A percentile compares a stretch with the other conserved stretches of the same genome.
Evolutionary conservation across 2,797 vertebrate species (phyloP).

Genomic region (Leontocebus nigricollis): DNA sequence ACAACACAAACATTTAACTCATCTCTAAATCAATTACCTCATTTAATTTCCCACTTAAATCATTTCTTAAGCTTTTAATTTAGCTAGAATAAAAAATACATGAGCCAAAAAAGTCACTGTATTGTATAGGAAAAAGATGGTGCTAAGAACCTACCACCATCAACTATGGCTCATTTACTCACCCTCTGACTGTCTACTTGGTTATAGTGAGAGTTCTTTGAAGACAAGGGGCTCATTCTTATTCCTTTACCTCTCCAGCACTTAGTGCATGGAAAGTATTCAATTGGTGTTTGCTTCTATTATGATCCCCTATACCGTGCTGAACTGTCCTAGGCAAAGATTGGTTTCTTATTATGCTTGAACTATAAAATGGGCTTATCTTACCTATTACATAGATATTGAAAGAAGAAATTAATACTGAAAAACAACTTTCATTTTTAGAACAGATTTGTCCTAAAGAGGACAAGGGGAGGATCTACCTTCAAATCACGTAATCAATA

Average conservation of each 20-base stretch:
- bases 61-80: slow-evolving; percentile 11
- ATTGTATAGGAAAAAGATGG: neutral
- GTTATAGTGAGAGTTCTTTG: neutral
- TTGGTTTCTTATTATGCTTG: neutral
- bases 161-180: neutral
- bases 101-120: neutral
- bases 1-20: neutral
- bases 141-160: neutral
- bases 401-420: neutral
- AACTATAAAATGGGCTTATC: slow-evolving; percentile 15
- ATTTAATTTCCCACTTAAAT: neutral
- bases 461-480: neutral
- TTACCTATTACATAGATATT: neutral
- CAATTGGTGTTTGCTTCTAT: neutral
- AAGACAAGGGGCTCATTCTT: neutral
- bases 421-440: slow-evolving; percentile 29
- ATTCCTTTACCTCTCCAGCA: neutral
- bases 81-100: neutral
- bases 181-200: neutral
- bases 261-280: neutral
- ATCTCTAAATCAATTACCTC: neutral
- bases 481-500: slow-evolving; percentile 7
- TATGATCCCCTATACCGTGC: neutral
- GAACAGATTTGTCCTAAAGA: slow-evolving; percentile 30
- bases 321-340: neutral